These are phyloP conservation scores for Noturus placidus DNA, from an alignment of 2,113 vertebrate species.

Conservation along the genomic window DNA sequence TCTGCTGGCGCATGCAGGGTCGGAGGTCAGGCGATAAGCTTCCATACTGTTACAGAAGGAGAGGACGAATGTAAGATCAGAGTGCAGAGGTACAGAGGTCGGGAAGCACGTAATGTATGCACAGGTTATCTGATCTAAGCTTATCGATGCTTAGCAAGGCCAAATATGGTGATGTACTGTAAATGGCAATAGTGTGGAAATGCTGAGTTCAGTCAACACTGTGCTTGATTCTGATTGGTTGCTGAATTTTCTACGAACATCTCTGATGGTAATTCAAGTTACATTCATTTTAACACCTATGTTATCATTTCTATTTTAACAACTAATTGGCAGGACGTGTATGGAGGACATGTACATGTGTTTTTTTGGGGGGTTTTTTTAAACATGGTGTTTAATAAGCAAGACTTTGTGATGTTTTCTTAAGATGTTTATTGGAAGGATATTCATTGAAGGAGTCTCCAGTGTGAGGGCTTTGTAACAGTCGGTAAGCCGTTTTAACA, in stretches of 20 bases:
- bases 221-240: not conserved
- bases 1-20: not conserved
- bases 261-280: not conserved
- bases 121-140: not conserved
- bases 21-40: not conserved
- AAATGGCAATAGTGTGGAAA: not conserved
- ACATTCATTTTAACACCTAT: too few relatives aligned
- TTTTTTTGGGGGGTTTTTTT: too few relatives aligned
- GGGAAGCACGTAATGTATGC: not conserved
- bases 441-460: not conserved
- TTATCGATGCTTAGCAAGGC: not conserved
- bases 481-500: not conserved
- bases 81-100: not conserved
- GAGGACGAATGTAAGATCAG: not conserved
- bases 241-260: not conserved
- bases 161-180: not conserved
- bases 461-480: not conserved
- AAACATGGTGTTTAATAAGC: not conserved
- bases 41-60: not conserved
- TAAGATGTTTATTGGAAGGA: not conserved
- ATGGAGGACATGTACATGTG: not conserved
- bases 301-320: not conserved
- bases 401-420: not conserved
- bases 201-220: not conserved
- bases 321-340: not conserved